Evolutionary conservation across 2,113 vertebrate genomes (phyloP).

Genomic region (Colaptes auratus): DNA sequence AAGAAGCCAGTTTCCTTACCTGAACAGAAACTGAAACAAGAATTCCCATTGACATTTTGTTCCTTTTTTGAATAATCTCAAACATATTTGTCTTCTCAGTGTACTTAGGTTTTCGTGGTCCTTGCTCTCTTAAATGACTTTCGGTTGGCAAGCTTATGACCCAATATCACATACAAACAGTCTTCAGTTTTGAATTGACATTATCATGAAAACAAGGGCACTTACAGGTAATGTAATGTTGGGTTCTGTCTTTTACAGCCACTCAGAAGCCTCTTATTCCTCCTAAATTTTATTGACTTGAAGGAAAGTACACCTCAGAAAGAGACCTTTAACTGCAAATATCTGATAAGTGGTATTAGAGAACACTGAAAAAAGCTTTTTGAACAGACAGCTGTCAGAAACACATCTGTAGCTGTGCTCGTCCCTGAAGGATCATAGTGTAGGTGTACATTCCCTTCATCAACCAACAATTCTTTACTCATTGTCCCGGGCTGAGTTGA

Average conservation of each 20-base stretch:
- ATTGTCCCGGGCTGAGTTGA: too few species aligned
- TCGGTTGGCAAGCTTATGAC: not conserved
- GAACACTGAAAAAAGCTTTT: not conserved
- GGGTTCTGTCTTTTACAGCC: not conserved
- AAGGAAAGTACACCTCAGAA: not conserved
- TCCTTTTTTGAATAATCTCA: not conserved
- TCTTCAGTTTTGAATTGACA: not conserved
- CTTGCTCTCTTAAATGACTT: not conserved
- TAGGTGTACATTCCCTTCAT: not conserved
- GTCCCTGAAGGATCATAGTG: not conserved
- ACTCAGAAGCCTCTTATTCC: not conserved
- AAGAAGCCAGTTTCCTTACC: not conserved
- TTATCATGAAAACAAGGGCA: not conserved
- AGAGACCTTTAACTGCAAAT: not conserved
- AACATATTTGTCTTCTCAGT: not conserved
- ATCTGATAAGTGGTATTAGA: rapidly evolving
- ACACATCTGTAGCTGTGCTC: too few species aligned
- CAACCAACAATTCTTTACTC: not conserved
- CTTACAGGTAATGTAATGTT: too few species aligned
- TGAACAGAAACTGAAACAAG: not conserved
- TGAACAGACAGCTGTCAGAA: not conserved
- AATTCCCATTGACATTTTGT: not conserved
- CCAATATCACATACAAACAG: not conserved
- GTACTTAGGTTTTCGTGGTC: not conserved
- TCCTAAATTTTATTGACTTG: not conserved